Evolutionary conservation across 2,888 invertebrate species (phyloP), one percentile per base, ranked within the genome.

Genomic region (Protonemura montana): DNA sequence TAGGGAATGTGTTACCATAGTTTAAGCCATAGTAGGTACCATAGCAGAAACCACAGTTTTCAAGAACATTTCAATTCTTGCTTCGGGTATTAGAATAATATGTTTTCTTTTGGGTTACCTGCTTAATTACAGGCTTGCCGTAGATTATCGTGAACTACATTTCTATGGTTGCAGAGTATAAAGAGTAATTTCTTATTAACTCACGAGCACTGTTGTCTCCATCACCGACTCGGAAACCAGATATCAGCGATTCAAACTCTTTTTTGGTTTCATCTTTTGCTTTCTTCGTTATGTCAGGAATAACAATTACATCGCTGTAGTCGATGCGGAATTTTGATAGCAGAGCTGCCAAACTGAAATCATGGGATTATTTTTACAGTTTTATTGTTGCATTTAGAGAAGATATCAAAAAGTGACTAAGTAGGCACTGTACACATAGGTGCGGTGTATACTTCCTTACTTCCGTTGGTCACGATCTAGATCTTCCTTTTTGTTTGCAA

Each of bases 281-380:
- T 87, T 91, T 91, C 87, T 92, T 92, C 84, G 92, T 92, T 59
- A 93, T 91, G 89, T 93, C 93, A 3, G 93, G 92, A 85, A 94
- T 92, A 16, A 94, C 92, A 25, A 91, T 92, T 80, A 94, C 92
- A 89, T 93, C 92, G 76, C 93, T 92, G 90, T 92, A 94, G 88
- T 93, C 92, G 88, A 94, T 94, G 76, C 94, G 90, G 90, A 94
- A 94, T 90, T 94, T 94, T 88, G 92, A 92, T 86, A 94, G 90
- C 85, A 94, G 89, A 28, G 93, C 92, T 5, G 93, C 94, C 92
- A 94, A 92, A 87, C 93, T 93, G 89, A 76, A 90, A 87, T 27
- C 76, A 25, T 76, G 76, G 35, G 10, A 35, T 35, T 35, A 6
- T 35, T 6, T 35, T 35, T 35, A 35, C 10, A 35, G 3, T n/a